Evolutionary conservation across 2,888 invertebrate species (phyloP), one percentile per base, ranked within the genome.

Genomic region (Phragmatobia fuliginosa): DNA sequence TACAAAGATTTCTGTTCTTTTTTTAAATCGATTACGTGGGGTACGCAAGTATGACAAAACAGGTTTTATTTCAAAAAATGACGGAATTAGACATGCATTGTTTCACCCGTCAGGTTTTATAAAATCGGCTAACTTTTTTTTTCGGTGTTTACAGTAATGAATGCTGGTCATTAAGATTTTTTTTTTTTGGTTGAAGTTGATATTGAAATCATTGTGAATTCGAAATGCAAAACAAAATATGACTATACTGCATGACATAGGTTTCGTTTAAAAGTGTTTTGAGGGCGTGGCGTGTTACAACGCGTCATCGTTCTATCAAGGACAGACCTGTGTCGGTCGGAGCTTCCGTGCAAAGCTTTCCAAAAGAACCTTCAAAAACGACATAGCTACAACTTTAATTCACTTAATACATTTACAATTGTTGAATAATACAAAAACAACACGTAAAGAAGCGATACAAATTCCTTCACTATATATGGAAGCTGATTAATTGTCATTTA

Each of bases 241-340:
- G 21, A 21, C 45, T 45, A 45, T 45, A 62, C 41, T 62, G 45
- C 4, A 62, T 31, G 62, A 63, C 32, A 32, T 49, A 31, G 63
- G n/a, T 63, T 63, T 28, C 33, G 36, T 36, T 49, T 64, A 25
- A 52, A n/a, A 64, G 8, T 21, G 64, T 49, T 62, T 75, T 65
- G 67, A 77, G 73, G 82, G 80, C 69, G 82, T 77, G 80, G 71
- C 70, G 2, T 66, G 66, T 21, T 58, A 64, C 58, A 62, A 61
- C 72, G 73, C 82, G 80, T 81, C 79, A 81, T 70, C 71, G 68
- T 61, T 62, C 62, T 67, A 72, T 73, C 75, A 81, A 80, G 75
- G 80, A 75, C 80, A 63, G n/a, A 38, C 64, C 56, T 67, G 68
- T 63, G 65, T 59, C 70, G 67, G 66, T 59, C 56, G 66, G 68